Conservation (phyloP, 2,113 vertebrate species). For the Trichomycterus rosablanca region DNA sequence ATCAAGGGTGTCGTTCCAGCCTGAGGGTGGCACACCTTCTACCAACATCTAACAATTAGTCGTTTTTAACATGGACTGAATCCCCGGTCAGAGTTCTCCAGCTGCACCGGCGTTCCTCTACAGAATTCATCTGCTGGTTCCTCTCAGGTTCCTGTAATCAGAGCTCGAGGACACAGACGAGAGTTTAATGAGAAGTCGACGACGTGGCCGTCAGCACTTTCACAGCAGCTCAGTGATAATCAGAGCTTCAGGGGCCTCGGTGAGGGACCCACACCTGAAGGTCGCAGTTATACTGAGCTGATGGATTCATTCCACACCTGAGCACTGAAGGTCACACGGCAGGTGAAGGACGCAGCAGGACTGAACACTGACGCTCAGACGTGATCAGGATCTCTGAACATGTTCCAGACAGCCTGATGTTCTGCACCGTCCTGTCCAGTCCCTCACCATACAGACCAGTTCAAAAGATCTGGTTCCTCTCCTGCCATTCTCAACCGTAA, state of each 20-base stretch:
- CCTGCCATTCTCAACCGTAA: too few species aligned
- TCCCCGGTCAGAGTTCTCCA: background rate
- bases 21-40: too few species aligned
- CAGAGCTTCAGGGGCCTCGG: background rate
- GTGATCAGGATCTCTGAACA: background rate
- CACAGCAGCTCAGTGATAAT: constrained; percentile 7
- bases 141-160: constrained; percentile 26
- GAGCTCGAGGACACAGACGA: constrained; percentile 10
- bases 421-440: too few species aligned
- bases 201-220: constrained; percentile 28
- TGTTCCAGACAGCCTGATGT: background rate
- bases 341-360: constrained; percentile 1
- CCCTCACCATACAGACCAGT: too few species aligned
- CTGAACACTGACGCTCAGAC: background rate
- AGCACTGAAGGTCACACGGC: constrained; percentile 11
- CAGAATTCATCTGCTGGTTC: background rate
- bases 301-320: constrained; percentile 24
- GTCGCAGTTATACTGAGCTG: constrained; percentile 9
- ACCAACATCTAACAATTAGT: too few species aligned
- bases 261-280: constrained; percentile 11
- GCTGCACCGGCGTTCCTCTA: constrained; percentile 14
- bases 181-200: constrained; percentile 37
- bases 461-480: too few species aligned
- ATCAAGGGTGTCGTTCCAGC: too few species aligned
- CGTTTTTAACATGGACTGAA: too few species aligned